These are phyloP conservation scores for Eupithecia vulgata DNA, from an alignment of 2,888 invertebrate species.

Conservation along the genomic window DNA sequence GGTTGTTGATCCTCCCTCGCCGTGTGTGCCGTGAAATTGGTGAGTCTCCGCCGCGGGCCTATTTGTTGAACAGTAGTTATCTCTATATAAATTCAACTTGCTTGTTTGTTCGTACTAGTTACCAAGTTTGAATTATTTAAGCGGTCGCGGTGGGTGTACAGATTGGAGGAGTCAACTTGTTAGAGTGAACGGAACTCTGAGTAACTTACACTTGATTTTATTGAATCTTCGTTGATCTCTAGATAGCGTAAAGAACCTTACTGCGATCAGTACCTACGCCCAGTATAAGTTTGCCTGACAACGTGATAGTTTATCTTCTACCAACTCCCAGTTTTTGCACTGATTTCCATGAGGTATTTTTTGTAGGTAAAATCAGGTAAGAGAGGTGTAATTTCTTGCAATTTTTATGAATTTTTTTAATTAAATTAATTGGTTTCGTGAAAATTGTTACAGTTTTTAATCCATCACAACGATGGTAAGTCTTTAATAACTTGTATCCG, in stretches of 20 bases:
- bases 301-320: too few relatives aligned
- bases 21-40: constrained; percentile 38
- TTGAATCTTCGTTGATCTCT: background rate
- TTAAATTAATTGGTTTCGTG: too few relatives aligned
- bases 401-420: too few relatives aligned
- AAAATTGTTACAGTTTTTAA: too few relatives aligned
- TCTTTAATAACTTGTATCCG: too few relatives aligned
- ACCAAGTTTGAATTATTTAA: constrained; percentile 28
- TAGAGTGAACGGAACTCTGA: background rate
- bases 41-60: constrained; percentile 39
- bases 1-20: background rate
- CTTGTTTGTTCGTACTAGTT: constrained; percentile 43
- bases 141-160: background rate
- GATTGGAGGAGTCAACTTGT: background rate
- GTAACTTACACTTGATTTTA: background rate
- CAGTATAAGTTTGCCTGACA: background rate
- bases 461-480: too few relatives aligned
- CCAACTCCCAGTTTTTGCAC: too few relatives aligned
- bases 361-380: too few relatives aligned
- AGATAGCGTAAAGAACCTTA: background rate
- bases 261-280: background rate
- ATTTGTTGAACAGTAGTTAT: constrained; percentile 50
- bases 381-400: too few relatives aligned
- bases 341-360: too few relatives aligned
- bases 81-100: constrained; percentile 48